A percentile compares a stretch with the other conserved stretches of the same genome.
phyloP scores from a whole-genome alignment of 2,797 vertebrate species.

The Ceyx erithaca region DNA sequence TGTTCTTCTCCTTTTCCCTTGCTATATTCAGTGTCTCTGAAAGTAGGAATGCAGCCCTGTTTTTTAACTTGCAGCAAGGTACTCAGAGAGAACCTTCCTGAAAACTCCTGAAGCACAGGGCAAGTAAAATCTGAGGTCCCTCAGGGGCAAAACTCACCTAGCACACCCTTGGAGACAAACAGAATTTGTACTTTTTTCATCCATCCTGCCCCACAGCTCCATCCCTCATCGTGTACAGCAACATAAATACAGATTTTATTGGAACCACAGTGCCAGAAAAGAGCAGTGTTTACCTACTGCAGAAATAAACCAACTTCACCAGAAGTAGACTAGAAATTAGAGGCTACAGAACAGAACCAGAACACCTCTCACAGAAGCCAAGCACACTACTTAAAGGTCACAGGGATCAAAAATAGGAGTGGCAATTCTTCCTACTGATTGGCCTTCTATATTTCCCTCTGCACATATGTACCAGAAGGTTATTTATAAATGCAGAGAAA shows the following conservation, averaged over 20 bases:
- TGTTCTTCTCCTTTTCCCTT: background rate
- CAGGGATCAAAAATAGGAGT: background rate
- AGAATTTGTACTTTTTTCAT: background rate
- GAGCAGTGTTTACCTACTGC: background rate
- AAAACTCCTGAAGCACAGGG: background rate
- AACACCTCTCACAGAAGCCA: background rate
- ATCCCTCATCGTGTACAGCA: accelerated
- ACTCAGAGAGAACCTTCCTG: background rate
- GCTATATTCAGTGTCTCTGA: background rate
- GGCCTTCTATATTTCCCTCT: background rate
- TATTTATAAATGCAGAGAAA: background rate
- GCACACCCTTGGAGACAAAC: background rate
- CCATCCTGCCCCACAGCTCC: background rate
- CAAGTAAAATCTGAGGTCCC: background rate
- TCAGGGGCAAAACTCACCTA: background rate
- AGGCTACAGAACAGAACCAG: background rate
- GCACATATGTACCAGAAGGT: background rate
- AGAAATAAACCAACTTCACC: background rate
- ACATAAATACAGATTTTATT: background rate
- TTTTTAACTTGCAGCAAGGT: background rate
- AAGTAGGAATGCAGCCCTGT: background rate
- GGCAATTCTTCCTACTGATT: background rate
- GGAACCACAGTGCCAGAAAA: background rate
- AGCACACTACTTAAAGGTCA: background rate
- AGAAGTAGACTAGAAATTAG: background rate